These are phyloP conservation scores for Synchiropus splendidus DNA, from an alignment of 2,113 vertebrate genomes.

Conservation along the genomic window DNA sequence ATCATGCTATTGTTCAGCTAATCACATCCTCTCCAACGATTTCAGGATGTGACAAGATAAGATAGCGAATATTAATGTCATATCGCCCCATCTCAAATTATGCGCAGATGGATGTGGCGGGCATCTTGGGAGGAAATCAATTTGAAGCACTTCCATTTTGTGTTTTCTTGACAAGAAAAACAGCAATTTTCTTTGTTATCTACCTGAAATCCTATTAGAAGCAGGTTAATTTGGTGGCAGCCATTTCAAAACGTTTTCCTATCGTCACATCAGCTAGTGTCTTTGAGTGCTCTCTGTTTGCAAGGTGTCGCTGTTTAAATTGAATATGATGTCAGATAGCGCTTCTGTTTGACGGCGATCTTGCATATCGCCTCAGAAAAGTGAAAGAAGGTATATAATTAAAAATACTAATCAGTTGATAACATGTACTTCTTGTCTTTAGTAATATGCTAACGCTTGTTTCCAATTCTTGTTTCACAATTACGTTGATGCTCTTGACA, in stretches of 20 bases:
- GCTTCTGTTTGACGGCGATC: conserved; percentile 43
- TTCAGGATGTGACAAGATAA: conserved; percentile 71
- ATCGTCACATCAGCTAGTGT: conserved; percentile 47
- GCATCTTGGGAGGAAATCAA: conserved; percentile 63
- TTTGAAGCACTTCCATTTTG: conserved; percentile 64
- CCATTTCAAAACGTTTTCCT: conserved; percentile 58
- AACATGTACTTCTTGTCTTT: neutral
- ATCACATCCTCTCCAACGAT: conserved; percentile 72
- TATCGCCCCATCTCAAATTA: conserved; percentile 70
- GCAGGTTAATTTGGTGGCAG: conserved; percentile 69
- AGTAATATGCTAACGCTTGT: too few relatives aligned
- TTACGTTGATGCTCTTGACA: too few relatives aligned
- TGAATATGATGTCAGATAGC: conserved; percentile 48
- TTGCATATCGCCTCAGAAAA: conserved; percentile 37
- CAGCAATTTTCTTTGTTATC: conserved; percentile 68
- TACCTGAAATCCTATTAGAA: conserved; percentile 70
- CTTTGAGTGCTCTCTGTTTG: conserved; percentile 61
- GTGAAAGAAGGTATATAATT: conserved; percentile 39
- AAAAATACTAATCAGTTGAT: conserved; percentile 1
- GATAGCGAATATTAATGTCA: conserved; percentile 66
- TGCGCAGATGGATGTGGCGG: conserved; percentile 29
- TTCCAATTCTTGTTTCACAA: too few relatives aligned
- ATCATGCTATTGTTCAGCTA: conserved; percentile 70
- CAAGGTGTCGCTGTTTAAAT: conserved; percentile 48
- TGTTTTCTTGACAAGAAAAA: conserved; percentile 68